Conservation (phyloP, 2,888 invertebrate species). For the Pandemis cinnamomeana region DNA sequence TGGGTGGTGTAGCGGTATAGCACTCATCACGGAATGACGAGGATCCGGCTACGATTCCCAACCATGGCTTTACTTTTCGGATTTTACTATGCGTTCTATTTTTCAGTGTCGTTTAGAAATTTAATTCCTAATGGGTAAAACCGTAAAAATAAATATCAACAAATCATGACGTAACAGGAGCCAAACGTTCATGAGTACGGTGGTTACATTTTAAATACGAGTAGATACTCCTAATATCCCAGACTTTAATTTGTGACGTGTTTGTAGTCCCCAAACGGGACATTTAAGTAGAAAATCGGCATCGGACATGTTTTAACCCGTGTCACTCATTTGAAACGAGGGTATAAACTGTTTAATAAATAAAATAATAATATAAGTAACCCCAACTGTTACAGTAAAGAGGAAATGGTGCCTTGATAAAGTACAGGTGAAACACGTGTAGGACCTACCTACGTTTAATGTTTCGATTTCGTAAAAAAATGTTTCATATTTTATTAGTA, state of each 20-base stretch:
- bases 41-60: too few species aligned
- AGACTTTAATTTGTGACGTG: background rate
- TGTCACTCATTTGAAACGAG: constrained; percentile 11
- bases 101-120: too few species aligned
- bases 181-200: too few species aligned
- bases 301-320: constrained; percentile 6
- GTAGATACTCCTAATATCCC: background rate
- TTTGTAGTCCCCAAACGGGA: background rate
- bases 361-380: background rate
- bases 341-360: background rate
- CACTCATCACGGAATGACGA: too few species aligned
- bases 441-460: background rate
- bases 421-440: background rate
- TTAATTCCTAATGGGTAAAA: too few species aligned
- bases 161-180: too few species aligned
- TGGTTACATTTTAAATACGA: background rate
- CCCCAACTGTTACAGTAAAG: too few species aligned
- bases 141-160: too few species aligned
- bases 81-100: too few species aligned
- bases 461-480: background rate
- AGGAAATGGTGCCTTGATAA: too few species aligned
- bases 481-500: background rate
- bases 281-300: constrained; percentile 6
- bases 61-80: too few species aligned
- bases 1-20: too few species aligned